Evolutionary conservation across 2,113 vertebrate genomes (phyloP).

Genomic region (Neolamprologus tretocephalus): DNA sequence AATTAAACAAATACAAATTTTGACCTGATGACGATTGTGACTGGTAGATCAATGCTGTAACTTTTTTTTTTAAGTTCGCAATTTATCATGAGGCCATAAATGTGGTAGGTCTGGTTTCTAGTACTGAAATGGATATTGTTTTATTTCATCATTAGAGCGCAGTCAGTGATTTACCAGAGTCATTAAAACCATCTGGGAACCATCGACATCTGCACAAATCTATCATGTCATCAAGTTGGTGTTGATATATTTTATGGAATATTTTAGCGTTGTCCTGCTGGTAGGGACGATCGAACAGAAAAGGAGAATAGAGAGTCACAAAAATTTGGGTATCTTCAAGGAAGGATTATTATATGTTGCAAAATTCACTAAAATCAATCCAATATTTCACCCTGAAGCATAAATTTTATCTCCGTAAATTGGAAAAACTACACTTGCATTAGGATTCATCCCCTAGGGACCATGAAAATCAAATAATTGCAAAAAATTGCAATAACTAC

Average conservation of each 20-base stretch:
- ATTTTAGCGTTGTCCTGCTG: not conserved
- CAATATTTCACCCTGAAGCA: not conserved
- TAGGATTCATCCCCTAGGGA: not conserved
- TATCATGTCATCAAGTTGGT: not conserved
- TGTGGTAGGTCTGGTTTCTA: not conserved
- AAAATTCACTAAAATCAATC: not conserved
- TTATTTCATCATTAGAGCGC: accelerated
- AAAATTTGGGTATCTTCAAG: not conserved
- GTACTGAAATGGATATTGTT: not conserved
- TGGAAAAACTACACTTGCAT: not conserved
- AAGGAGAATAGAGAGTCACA: not conserved
- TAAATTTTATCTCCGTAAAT: not conserved
- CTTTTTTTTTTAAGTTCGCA: not conserved
- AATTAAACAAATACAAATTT: not conserved
- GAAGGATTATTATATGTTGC: not conserved
- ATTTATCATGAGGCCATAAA: not conserved
- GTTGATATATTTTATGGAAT: not conserved
- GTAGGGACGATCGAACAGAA: not conserved
- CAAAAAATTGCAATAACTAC: not conserved
- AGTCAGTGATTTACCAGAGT: not conserved
- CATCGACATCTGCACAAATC: not conserved
- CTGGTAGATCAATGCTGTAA: not conserved
- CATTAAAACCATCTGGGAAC: not conserved
- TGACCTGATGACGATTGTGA: not conserved
- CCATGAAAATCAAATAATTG: not conserved